Evolutionary conservation across 92 coral and sea anemone species (phyloP), one percentile per base, ranked within the genome.

Genomic region (Paramuricea clavata): DNA sequence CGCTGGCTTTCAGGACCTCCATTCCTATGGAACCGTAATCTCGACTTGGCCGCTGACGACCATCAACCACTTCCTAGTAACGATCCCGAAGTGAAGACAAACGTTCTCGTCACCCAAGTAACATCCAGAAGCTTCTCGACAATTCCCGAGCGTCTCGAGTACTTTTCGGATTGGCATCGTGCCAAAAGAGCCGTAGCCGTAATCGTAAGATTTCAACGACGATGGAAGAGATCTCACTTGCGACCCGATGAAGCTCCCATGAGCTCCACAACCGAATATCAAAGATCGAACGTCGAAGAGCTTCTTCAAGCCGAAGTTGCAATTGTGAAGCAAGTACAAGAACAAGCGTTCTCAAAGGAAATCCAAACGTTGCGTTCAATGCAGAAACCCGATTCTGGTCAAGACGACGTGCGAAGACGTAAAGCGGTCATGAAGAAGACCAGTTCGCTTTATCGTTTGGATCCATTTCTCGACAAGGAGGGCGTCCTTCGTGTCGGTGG

Each of bases 1-100:
- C 44, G 69, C 12, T 85, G 91, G 83, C 61, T 85, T 49, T 68
- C 43, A 1, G 91, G 87, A 69, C 91, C 91, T 50, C 49, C 43
- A 12, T 82, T 87, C 26, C 74, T 87, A 13, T 87, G 91, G 91
- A 22, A 82, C 67, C 83, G 26, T 31, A 78, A 59, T 16, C 75
- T 35, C 31, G 36, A 62, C 16, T 35, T 7, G 22, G 39, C 78
- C 3, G 79, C 41, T 8, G 88, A 41, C 22, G 17, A 44, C 13
- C 16, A 33, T n/a, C 54, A 30, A 16, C 57, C 33, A 47, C 6
- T 86, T 17, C 16, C 67, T 21, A 28, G 34, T 21, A 30, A 76
- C 16, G 85, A 76, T 49, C 89, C 89, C 36, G 78, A 86, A 41
- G 64, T 86, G 1, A 86, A 86, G 68, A 57, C 50, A 49, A 42